These are phyloP conservation scores for Whitmania pigra DNA, from an alignment of 1,140 invertebrate genomes.

Conservation along the genomic window DNA sequence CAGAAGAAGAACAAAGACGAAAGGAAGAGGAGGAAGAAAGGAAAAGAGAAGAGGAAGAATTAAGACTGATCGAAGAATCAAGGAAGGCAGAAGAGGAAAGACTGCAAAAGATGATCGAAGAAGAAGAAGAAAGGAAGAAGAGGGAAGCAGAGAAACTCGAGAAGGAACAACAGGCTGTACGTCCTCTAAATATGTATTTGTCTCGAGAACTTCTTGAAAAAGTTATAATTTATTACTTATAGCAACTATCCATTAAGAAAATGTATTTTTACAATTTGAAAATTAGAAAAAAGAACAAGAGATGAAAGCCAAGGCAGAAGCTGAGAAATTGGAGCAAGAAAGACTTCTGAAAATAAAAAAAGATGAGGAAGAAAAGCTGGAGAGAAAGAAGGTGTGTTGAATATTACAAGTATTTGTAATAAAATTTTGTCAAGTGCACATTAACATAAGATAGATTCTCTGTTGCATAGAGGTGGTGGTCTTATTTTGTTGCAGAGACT, in stretches of 20 bases:
- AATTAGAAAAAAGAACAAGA: constrained; percentile 79
- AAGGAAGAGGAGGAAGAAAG: constrained; percentile 4
- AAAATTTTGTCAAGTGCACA: constrained; percentile 26
- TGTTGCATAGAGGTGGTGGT: background rate
- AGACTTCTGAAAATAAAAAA: constrained; percentile 40
- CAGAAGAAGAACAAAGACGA: background rate
- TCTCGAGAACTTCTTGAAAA: background rate
- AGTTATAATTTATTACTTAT: background rate
- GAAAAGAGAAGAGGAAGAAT: background rate
- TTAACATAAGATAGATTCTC: constrained; percentile 25
- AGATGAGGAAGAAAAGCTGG: constrained; percentile 65
- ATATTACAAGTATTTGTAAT: constrained; percentile 18
- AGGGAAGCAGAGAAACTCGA: constrained; percentile 6
- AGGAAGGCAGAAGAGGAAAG: constrained; percentile 8
- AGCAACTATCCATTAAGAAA: background rate
- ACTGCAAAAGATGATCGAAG: constrained; percentile 2
- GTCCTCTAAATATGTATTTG: background rate
- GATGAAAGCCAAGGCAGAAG: constrained; percentile 53
- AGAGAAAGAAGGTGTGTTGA: constrained; percentile 43
- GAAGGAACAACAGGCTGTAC: constrained; percentile 11
- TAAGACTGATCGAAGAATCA: background rate
- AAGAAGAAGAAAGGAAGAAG: constrained; percentile 15
- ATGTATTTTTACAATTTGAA: constrained; percentile 58
- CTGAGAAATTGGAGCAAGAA: constrained; percentile 26
- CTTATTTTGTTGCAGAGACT: background rate